phyloP scores from a whole-genome alignment of 2,888 invertebrate species.

The Crossocerus cetratus region DNA sequence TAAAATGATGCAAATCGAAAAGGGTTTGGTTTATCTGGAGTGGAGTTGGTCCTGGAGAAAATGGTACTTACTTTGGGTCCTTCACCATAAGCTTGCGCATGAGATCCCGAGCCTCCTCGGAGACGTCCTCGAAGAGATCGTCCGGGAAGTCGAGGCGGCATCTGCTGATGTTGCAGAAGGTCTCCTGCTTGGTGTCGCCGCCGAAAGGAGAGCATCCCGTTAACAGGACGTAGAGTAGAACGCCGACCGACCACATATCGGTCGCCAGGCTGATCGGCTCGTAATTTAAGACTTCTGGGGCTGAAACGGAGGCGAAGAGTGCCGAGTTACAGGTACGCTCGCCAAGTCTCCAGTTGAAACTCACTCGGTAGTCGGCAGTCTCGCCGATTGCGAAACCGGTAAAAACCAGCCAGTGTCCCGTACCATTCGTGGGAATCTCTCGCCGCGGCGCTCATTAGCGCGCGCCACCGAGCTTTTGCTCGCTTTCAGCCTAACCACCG shows the following conservation, averaged over 20 bases:
- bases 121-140: constrained; percentile 93
- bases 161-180: constrained; percentile 97
- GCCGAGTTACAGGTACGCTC: too few species aligned
- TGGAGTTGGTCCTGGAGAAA: neutral
- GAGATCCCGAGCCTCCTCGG: constrained; percentile 92
- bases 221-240: constrained; percentile 94
- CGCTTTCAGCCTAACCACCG: too few species aligned
- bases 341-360: too few species aligned
- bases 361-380: too few species aligned
- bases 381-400: too few species aligned
- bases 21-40: too few species aligned
- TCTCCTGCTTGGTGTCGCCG: constrained; percentile 97
- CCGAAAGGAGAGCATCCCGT: constrained; percentile 98
- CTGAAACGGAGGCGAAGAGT: constrained; percentile 76
- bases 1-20: too few species aligned
- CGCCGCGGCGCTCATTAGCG: too few species aligned
- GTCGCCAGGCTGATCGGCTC: constrained; percentile 95
- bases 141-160: constrained; percentile 95
- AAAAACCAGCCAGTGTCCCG: too few species aligned
- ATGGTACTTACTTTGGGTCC: constrained; percentile 88
- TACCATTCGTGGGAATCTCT: too few species aligned
- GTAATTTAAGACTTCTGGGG: constrained; percentile 96
- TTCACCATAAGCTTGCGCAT: constrained; percentile 93
- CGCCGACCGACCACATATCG: constrained; percentile 98
- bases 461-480: too few species aligned